Percentiles rank a stretch among this genome's conserved stretches.
phyloP scores from a whole-genome alignment of 2,797 vertebrate species.

The Arctocebus calabarensis region DNA sequence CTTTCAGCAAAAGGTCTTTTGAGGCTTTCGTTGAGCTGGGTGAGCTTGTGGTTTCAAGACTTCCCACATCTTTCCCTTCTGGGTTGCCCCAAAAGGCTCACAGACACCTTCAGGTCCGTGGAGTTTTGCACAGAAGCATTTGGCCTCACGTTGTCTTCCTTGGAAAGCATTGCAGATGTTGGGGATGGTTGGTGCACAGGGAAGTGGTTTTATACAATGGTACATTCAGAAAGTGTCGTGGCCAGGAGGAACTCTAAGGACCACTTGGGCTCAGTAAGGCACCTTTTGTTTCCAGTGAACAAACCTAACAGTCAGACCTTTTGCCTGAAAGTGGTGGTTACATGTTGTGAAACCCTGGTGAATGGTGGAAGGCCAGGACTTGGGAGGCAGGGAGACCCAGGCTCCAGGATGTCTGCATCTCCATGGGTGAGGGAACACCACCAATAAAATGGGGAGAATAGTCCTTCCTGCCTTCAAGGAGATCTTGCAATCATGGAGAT shows the following conservation, averaged over 20 bases:
- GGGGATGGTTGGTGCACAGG: background rate
- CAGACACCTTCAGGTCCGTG: background rate
- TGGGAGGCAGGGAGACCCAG: rapidly evolving
- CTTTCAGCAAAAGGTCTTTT: background rate
- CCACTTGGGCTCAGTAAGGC: background rate
- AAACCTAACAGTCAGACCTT: background rate
- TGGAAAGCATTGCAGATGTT: background rate
- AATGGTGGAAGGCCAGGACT: background rate
- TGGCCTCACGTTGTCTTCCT: background rate
- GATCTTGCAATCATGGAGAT: background rate
- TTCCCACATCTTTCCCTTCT: constrained; percentile 11
- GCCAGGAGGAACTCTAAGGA: constrained; percentile 50
- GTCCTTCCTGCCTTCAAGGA: background rate
- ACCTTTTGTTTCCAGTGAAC: background rate
- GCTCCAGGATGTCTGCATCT: background rate
- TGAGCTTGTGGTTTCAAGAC: background rate
- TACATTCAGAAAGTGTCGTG: constrained; percentile 36
- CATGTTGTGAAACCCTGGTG: background rate
- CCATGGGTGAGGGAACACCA: background rate
- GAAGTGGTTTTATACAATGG: background rate
- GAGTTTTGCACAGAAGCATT: background rate
- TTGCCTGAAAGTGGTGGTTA: background rate
- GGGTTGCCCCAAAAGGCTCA: constrained; percentile 51
- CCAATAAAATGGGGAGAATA: background rate
- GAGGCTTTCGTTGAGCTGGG: background rate